These are phyloP conservation scores for Muntiacus reevesi DNA, from an alignment of 2,113 vertebrate genomes.

Conservation along the genomic window DNA sequence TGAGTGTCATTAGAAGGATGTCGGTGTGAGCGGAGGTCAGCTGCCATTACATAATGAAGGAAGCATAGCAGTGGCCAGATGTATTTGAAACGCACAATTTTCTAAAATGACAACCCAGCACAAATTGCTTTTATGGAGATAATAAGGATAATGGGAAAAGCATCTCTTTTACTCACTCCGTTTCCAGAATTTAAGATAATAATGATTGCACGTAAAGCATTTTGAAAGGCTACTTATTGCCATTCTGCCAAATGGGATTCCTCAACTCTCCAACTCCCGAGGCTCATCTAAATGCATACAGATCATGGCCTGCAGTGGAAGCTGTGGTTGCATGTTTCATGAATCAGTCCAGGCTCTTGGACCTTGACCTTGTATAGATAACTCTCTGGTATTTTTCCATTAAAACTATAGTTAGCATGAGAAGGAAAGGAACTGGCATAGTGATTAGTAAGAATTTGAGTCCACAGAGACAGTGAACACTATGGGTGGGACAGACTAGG, in stretches of 20 bases:
- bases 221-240: constrained; percentile 37
- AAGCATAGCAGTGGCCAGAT: not conserved
- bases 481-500: not conserved
- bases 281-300: not conserved
- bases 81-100: not conserved
- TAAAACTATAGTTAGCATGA: not conserved
- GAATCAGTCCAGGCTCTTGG: not conserved
- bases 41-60: not conserved
- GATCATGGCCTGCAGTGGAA: not conserved
- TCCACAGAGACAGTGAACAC: not conserved
- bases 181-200: constrained; percentile 44
- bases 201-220: constrained; percentile 30
- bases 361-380: constrained; percentile 5
- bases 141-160: constrained; percentile 47
- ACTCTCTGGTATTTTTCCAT: not conserved
- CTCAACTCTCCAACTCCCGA: not conserved
- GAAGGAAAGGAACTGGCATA: not conserved
- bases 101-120: not conserved
- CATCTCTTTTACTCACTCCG: not conserved
- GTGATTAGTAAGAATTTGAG: not conserved
- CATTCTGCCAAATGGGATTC: constrained; percentile 38
- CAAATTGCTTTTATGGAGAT: constrained; percentile 33
- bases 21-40: not conserved
- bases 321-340: not conserved
- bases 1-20: not conserved